These are phyloP conservation scores for Drosophila subobscura DNA, from an alignment of 1,140 invertebrate species.

Conservation along the genomic window DNA sequence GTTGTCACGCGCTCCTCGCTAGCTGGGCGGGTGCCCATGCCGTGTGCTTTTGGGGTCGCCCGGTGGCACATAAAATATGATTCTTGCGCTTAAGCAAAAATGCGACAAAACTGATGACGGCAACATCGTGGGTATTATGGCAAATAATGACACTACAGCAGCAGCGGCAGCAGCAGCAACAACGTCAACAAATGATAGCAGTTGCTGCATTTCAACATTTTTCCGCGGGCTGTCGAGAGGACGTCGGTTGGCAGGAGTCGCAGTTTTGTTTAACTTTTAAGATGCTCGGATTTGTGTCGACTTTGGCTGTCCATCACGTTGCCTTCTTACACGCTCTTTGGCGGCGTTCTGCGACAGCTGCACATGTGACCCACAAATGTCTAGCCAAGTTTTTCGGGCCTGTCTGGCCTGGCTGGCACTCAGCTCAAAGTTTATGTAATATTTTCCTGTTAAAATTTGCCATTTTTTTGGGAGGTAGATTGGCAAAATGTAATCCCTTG, in stretches of 20 bases:
- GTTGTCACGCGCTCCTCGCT: conserved; percentile 10
- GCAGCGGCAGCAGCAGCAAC: too few species aligned
- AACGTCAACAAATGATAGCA: conserved; percentile 56
- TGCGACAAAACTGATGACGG: conserved; percentile 77
- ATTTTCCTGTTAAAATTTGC: not conserved
- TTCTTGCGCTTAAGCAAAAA: conserved; percentile 62
- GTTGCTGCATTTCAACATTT: conserved; percentile 54
- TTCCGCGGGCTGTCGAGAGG: conserved; percentile 26
- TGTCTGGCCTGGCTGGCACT: not conserved
- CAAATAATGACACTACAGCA: conserved; percentile 68
- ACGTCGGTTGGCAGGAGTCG: conserved; percentile 40
- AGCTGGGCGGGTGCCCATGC: conserved; percentile 1
- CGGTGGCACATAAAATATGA: conserved; percentile 68
- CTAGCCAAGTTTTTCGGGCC: not conserved
- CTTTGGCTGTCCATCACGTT: conserved; percentile 19
- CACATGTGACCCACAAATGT: conserved; percentile 21
- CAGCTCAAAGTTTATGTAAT: not conserved
- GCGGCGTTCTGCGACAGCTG: too few species aligned
- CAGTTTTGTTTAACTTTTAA: conserved; percentile 71
- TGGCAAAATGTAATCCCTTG: not conserved
- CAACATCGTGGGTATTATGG: conserved; percentile 65
- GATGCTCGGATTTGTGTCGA: conserved; percentile 61
- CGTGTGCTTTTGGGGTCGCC: conserved; percentile 31
- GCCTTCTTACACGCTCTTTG: not conserved
- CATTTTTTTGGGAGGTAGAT: not conserved